Conservation (phyloP, 37 sponge, comb jelly and placozoan genomes). For the Spongilla lacustris region DNA sequence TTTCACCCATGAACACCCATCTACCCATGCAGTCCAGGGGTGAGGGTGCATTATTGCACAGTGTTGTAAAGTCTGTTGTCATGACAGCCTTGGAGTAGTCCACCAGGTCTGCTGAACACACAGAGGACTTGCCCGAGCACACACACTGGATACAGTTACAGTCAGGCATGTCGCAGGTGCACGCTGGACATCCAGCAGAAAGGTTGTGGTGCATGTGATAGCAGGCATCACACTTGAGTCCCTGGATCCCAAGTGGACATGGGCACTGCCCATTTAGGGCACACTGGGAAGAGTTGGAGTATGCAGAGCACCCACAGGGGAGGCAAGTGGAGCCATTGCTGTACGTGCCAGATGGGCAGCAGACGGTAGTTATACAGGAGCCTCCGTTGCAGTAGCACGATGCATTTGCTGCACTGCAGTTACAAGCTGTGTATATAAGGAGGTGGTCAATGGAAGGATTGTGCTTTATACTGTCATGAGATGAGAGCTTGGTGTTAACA, state of each 20-base stretch:
- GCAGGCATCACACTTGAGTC: conserved; percentile 56
- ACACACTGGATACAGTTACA: conserved; percentile 39
- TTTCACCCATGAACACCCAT: conserved; percentile 35
- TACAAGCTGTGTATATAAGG: conserved; percentile 13
- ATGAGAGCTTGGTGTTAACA: too few species aligned
- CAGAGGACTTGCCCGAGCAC: conserved; percentile 18
- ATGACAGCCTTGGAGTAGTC: conserved; percentile 9
- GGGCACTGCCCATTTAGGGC: conserved; percentile 59
- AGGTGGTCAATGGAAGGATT: too few species aligned
- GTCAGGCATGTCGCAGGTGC: conserved; percentile 49
- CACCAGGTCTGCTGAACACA: conserved; percentile 15
- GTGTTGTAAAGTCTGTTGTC: conserved; percentile 26
- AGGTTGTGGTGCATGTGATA: conserved; percentile 48
- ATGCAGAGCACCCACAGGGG: conserved; percentile 61
- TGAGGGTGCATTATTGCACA: conserved; percentile 11
- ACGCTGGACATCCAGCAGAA: conserved; percentile 29
- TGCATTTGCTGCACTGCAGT: too few species aligned
- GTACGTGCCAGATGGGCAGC: conserved; percentile 55
- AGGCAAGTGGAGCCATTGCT: conserved; percentile 51
- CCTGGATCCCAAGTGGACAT: conserved; percentile 47
- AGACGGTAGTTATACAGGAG: conserved; percentile 21
- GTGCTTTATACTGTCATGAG: too few species aligned
- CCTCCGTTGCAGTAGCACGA: conserved; percentile 46
- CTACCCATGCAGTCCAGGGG: conserved; percentile 36
- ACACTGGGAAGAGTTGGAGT: conserved; percentile 49